Percentiles rank a stretch among this genome's conserved stretches.
These are phyloP conservation scores for Epinephelus lanceolatus DNA, from an alignment of 2,113 vertebrate species.

Conservation along the genomic window DNA sequence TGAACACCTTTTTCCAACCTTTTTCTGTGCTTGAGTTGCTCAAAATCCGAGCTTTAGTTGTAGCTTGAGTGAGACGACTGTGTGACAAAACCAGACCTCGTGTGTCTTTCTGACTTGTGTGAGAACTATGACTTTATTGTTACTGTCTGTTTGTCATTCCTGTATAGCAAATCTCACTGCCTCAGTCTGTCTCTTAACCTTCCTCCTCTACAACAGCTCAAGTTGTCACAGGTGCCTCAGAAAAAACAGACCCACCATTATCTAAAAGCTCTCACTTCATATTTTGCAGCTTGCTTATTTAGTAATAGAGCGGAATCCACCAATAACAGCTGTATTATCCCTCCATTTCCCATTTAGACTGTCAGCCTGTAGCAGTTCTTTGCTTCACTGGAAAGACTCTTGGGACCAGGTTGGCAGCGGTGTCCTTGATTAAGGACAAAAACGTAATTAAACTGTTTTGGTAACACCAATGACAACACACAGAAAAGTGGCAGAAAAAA, in stretches of 20 bases:
- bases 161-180: background rate
- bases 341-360: constrained; percentile 32
- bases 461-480: constrained; percentile 15
- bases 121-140: background rate
- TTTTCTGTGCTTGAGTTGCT: background rate
- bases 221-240: background rate
- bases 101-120: background rate
- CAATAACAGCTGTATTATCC: constrained; percentile 29
- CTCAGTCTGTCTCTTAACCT: constrained; percentile 2
- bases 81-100: background rate
- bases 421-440: constrained; percentile 23
- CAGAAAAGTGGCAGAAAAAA: constrained; percentile 43
- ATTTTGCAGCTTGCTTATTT: constrained; percentile 13
- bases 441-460: constrained; percentile 12
- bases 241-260: constrained; percentile 3
- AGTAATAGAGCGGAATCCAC: background rate
- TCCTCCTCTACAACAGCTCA: background rate
- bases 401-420: background rate
- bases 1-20: background rate
- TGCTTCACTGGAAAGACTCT: background rate
- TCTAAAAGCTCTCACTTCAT: constrained; percentile 10
- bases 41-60: background rate
- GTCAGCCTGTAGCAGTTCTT: constrained; percentile 15
- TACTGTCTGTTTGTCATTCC: background rate
- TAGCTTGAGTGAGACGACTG: background rate